Evolutionary conservation across 2,797 vertebrate genomes (phyloP).

Genomic region (Dermochelys coriacea): DNA sequence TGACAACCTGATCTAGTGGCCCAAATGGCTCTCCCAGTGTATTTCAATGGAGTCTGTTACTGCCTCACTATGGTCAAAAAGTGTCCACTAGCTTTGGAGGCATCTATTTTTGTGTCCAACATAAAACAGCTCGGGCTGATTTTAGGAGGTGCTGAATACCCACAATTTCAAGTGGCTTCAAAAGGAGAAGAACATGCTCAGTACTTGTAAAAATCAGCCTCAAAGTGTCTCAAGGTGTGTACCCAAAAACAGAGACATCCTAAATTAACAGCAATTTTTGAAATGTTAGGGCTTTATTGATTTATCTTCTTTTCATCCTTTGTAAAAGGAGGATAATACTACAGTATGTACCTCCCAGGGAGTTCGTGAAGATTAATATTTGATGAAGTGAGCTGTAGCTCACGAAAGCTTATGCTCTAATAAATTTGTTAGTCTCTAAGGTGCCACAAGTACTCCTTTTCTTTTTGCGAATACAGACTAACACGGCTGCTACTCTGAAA

Average conservation of each 20-base stretch:
- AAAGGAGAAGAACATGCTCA: not conserved
- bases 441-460: no score
- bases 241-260: not conserved
- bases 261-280: not conserved
- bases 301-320: slow-evolving; percentile 13
- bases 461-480: no score
- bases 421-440: no score
- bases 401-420: no score
- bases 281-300: slow-evolving; percentile 32
- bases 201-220: not conserved
- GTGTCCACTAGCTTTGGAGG: not conserved
- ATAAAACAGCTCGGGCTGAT: not conserved
- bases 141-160: not conserved
- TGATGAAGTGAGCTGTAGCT: no score
- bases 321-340: slow-evolving; percentile 13
- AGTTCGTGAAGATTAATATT: slow-evolving; percentile 54
- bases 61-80: not conserved
- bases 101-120: not conserved
- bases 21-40: not conserved
- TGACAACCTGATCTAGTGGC: not conserved
- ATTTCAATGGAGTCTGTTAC: not conserved
- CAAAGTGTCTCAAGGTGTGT: not conserved
- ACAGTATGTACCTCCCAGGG: slow-evolving; percentile 24
- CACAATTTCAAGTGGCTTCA: not conserved
- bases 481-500: no score